Base-by-base conservation (phyloP, 2,797 vertebrate genomes). In the Etheostoma nigrum region DNA sequence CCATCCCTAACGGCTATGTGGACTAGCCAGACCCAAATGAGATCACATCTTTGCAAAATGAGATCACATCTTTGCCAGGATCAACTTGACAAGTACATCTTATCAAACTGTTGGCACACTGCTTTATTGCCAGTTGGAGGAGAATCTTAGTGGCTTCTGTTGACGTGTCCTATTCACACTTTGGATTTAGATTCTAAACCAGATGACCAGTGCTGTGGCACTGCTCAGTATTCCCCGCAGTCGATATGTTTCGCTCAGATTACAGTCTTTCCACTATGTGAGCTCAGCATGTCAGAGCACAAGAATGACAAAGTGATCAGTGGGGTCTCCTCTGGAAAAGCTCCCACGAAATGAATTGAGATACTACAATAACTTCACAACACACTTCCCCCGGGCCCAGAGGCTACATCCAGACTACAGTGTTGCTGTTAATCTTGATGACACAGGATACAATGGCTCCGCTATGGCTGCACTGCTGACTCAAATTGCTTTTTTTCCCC, bases 361-460 rank as follows among this genome's bases (percentile, higher is more conserved):
- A 88, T 84, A 78, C 82, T 72, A 86, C 82, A 81, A 73, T 78
- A 85, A 85, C 78, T 88, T 84, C 75, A 77, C 48, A 74, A 82
- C 84, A 74, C 78, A 71, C 84, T 72, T 65, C 67, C 36, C 68
- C 45, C 1, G 0, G 47, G 90, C 92, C 91, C 92, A 74, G 62
- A 87, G 89, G 90, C 73, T 68, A 55, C 86, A 79, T 88, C 64
- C 72, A 84, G 60, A 60, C 86, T 52, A 6, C 59, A 78, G 69
- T 40, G 63, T 54, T 60, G 90, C 79, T 79, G 91, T 94, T 92
- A 89, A 91, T 94, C 92, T 90, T 85, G 76, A 86, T 79, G 85
- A 83, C 74, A 85, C 79, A 72, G 72, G 75, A 89, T 78, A 73
- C 67, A 81, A 82, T 21, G 85, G 86, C 86, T 90, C 88, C 64